Percentiles rank a stretch among this genome's conserved stretches.
These are phyloP conservation scores for Eptatretus burgeri DNA, from an alignment of 2,113 vertebrate species.

Conservation along the genomic window DNA sequence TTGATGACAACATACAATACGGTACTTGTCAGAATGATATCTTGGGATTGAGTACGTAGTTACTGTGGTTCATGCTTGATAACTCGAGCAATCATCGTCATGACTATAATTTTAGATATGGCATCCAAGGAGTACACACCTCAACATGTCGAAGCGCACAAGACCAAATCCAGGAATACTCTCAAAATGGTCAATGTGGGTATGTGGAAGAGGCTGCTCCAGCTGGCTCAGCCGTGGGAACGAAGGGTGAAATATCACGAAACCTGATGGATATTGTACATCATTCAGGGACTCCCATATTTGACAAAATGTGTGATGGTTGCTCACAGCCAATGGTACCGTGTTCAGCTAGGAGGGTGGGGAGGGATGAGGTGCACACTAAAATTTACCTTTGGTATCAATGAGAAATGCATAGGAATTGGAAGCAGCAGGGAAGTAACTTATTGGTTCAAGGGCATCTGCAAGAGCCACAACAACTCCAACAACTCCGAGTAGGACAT, in stretches of 20 bases:
- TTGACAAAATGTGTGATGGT: no score
- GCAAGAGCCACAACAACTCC: slow-evolving; percentile 88
- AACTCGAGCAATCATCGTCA: no score
- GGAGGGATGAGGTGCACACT: no score
- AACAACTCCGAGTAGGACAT: slow-evolving; percentile 76
- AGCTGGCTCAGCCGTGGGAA: slow-evolving; percentile 74
- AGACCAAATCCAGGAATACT: slow-evolving; percentile 69
- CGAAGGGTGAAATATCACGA: slow-evolving; percentile 89
- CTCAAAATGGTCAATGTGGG: slow-evolving; percentile 87
- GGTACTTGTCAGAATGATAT: no score
- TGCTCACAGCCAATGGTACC: not conserved
- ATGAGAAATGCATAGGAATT: slow-evolving; percentile 94
- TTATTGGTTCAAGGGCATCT: slow-evolving; percentile 87
- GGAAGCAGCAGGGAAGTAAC: slow-evolving; percentile 84
- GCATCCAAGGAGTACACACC: slow-evolving; percentile 19
- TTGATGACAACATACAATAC: no score
- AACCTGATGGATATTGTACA: slow-evolving; percentile 22
- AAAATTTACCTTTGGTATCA: slow-evolving; percentile 63
- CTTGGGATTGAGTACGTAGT: no score
- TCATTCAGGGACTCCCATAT: no score
- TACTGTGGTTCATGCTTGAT: no score
- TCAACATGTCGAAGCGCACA: slow-evolving; percentile 73
- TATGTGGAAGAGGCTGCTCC: slow-evolving; percentile 67
- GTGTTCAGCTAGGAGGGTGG: no score
- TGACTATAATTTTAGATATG: no score